Evolutionary conservation across 2,113 vertebrate species (phyloP).

Genomic region (Spheniscus mendiculus): DNA sequence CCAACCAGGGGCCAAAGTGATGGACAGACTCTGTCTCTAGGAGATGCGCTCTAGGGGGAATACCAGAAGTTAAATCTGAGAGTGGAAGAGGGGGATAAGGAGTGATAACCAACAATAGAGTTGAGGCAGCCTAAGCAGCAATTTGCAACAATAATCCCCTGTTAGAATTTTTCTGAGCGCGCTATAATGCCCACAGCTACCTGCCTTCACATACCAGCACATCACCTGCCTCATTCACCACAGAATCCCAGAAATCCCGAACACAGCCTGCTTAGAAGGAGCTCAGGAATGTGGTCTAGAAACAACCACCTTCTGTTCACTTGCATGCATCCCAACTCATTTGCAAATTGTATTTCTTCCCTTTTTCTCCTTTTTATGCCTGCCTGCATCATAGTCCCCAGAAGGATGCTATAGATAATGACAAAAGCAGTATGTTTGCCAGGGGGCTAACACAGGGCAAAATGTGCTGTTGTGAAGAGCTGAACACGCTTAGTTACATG

Average conservation of each 20-base stretch:
- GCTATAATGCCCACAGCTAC: background rate
- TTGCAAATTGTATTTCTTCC: background rate
- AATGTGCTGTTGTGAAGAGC: background rate
- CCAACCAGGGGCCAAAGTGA: background rate
- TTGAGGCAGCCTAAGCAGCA: background rate
- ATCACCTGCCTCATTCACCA: background rate
- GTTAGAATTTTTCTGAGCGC: background rate
- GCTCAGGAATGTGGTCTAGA: background rate
- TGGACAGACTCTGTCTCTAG: background rate
- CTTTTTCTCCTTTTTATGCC: background rate
- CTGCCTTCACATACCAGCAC: background rate
- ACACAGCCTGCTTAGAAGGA: background rate
- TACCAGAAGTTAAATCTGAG: background rate
- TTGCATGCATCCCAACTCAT: background rate
- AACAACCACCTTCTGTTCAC: background rate
- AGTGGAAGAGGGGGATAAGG: background rate
- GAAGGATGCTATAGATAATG: background rate
- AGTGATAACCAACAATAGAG: background rate
- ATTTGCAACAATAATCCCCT: background rate
- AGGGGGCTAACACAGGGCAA: background rate
- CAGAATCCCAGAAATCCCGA: background rate
- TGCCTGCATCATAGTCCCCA: background rate
- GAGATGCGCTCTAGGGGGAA: background rate
- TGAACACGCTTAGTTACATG: background rate
- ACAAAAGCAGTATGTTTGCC: background rate